Base-by-base conservation (phyloP, 2,797 vertebrate species). In the Gila robusta region DNA sequence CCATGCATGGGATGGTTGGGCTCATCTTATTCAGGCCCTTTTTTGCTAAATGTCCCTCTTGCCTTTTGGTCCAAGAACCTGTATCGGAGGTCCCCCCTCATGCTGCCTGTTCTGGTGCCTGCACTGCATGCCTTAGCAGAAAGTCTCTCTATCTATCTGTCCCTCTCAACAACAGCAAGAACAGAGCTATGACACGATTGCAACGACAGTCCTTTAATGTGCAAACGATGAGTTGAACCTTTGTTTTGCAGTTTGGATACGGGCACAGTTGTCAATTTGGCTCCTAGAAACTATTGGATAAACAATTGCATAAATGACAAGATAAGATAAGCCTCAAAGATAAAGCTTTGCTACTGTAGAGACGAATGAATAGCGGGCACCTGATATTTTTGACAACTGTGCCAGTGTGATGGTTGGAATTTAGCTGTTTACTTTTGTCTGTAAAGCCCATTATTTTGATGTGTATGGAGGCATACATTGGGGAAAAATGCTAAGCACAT, bases 31-130 rank as follows among this genome's bases (percentile, higher is more conserved):
- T 87, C 89, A 92, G 90, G 93, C 91, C 89, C 85, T 91, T 93
- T 83, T 91, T 89, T 91, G 92, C 89, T 89, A 92, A 86, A 62
- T 87, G 92, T 90, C 93, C 91, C 87, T 91, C 90, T 93, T 92
- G 91, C 84, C 84, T 90, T 90, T 85, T 64, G 79, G 88, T 90
- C 84, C 82, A 90, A 86, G 54, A 81, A 88, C 66, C 87, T 90
- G 88, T 88, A 89, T 84, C 82, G 71, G 92, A 92, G 94, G 93
- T 90, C 89, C 91, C 92, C 91, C 91, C 90, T 90, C 91, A 92
- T 94, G 94, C 94, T 95, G 94, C 95, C 95, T 96, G 94, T 93
- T 94, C 90, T 94, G 94, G 93, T 94, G 94, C 95, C 94, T 95
- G 95, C 95, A 93, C 93, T 95, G 94, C 96, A 96, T 96, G 95